A percentile compares a stretch with the other conserved stretches of the same genome.
These are phyloP conservation scores for Eurystomus gularis DNA, from an alignment of 2,113 vertebrate species.

Conservation along the genomic window DNA sequence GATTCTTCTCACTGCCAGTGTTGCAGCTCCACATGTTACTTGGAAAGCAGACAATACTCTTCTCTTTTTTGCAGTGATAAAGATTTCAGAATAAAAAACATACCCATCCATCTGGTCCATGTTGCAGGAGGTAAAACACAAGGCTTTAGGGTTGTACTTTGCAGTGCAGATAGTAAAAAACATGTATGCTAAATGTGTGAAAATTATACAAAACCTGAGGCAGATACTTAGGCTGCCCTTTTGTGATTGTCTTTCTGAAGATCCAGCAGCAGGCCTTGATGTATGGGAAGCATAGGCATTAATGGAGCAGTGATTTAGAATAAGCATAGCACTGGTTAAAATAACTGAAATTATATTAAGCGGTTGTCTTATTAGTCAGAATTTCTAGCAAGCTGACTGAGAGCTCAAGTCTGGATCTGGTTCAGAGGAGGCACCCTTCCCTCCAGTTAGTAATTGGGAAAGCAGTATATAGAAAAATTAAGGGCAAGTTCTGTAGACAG, in stretches of 20 bases:
- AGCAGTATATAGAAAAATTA: background rate
- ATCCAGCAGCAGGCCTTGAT: background rate
- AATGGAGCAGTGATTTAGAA: background rate
- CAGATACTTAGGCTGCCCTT: background rate
- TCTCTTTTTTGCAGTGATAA: background rate
- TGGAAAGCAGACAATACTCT: conserved; percentile 3
- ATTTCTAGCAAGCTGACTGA: background rate
- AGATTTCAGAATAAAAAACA: background rate
- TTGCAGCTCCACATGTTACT: background rate
- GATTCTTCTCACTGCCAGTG: background rate
- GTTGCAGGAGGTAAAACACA: background rate
- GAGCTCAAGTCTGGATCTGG: background rate
- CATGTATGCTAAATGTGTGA: background rate
- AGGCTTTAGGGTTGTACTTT: background rate
- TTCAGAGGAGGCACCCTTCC: background rate
- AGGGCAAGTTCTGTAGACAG: background rate
- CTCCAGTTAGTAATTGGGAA: background rate
- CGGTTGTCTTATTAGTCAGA: background rate
- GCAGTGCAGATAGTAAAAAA: background rate
- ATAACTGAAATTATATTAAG: background rate
- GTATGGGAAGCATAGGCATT: background rate
- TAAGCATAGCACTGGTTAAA: background rate
- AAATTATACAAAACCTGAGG: background rate
- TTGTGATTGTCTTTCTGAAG: background rate
- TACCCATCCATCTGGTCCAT: background rate